Base-by-base conservation (phyloP, 2,888 invertebrate species). In the Ochropleura plecta region DNA sequence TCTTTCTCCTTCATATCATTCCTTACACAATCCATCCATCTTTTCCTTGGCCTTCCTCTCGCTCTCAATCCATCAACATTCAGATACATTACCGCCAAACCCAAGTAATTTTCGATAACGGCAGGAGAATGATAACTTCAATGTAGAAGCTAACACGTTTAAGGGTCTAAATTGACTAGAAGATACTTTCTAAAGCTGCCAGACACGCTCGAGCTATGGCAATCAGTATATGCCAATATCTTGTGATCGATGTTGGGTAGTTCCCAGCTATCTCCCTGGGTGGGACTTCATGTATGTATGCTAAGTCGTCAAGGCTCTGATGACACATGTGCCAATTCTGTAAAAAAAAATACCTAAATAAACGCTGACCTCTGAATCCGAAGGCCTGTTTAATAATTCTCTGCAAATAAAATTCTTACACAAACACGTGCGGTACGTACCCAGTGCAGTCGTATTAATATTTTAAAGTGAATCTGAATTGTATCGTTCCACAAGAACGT, bases 351-450 rank as follows among this genome's bases (percentile, higher is more conserved):
- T 20, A 20, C 20, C 30, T 46, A 57, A 70, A 48, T 40, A 49
- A 46, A 78, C 49, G 14, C 5, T 40, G 55, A 63, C 63, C 78
- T 69, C 78, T 64, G 55, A 8, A 46, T 0, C 18, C 49, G 63
- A 57, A 78, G 76, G 73, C 14, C 62, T 40, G 48, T 30, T 72
- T 44, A 78, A 79, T 78, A 79, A 78, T 79, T 79, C 65, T 44
- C n/a, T 12, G n/a, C 63, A 78, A 79, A 77, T 71, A 64, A 71
- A 70, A 57, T 79, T 59, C 40, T 59, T 46, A 64, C 12, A 40
- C 63, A 46, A 51, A 78, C 79, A 78, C 79, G 78, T 46, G 16
- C 18, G 40, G 10, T 44, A 18, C 44, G 51, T 64, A 73, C 48
- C 40, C 46, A 14, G 48, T 70, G 63, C 57, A 71, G 63, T 9